These are phyloP conservation scores for Eleutherodactylus coqui DNA, from an alignment of 2,797 vertebrate genomes.

Conservation along the genomic window DNA sequence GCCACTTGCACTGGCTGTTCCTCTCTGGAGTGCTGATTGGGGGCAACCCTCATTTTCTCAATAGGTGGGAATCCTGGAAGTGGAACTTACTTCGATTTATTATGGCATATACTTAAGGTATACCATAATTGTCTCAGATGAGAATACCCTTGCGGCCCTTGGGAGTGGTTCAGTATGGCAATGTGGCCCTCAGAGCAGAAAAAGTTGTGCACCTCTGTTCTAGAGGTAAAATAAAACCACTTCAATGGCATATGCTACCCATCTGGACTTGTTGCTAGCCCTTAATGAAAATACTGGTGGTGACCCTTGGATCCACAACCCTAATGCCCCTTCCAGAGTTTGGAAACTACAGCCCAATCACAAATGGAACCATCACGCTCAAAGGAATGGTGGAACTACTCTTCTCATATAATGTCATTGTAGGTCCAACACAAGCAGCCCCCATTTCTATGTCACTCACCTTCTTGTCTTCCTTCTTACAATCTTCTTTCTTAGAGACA, in stretches of 20 bases:
- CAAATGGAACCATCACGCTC: not conserved
- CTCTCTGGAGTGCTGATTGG: too few relatives aligned
- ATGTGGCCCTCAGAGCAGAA: too few relatives aligned
- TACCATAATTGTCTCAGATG: too few relatives aligned
- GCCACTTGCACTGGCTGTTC: too few relatives aligned
- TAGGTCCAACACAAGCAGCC: not conserved
- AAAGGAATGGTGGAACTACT: not conserved
- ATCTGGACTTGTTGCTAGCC: not conserved
- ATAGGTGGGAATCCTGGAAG: too few relatives aligned
- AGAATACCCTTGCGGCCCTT: too few relatives aligned
- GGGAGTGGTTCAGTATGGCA: too few relatives aligned
- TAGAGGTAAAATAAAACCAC: not conserved
- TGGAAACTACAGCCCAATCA: not conserved
- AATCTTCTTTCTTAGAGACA: slow-evolving; percentile 65
- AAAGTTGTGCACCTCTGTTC: too few relatives aligned
- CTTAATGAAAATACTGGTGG: not conserved
- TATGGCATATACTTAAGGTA: too few relatives aligned
- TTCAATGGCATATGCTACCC: not conserved
- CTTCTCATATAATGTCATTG: not conserved
- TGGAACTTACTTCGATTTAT: too few relatives aligned
- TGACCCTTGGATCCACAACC: not conserved
- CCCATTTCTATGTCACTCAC: not conserved
- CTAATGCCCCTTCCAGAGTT: not conserved
- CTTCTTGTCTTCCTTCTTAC: slow-evolving; percentile 9
- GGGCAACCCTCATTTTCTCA: too few relatives aligned